Evolutionary conservation across 2,797 vertebrate species (phyloP).

Genomic region (Pygocentrus nattereri): DNA sequence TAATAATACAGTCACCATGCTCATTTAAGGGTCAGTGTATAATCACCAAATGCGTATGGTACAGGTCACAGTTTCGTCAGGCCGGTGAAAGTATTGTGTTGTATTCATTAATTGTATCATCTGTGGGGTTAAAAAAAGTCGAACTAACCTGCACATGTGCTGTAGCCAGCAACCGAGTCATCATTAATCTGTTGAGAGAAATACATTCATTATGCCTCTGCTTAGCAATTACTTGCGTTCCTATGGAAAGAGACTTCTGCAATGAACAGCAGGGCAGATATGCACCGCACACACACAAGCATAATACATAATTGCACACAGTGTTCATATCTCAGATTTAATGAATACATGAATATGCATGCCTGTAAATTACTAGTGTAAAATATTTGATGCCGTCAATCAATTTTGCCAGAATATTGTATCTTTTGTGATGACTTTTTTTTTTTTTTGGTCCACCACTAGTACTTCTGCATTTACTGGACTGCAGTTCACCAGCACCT

Average conservation of each 20-base stretch:
- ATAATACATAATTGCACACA: not conserved
- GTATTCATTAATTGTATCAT: too few relatives aligned
- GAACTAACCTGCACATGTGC: conserved; percentile 3
- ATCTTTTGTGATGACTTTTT: too few relatives aligned
- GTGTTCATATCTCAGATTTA: not conserved
- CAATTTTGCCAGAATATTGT: too few relatives aligned
- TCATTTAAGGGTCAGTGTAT: too few relatives aligned
- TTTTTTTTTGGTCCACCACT: too few relatives aligned
- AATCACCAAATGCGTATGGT: too few relatives aligned
- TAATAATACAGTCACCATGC: too few relatives aligned
- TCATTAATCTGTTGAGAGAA: not conserved
- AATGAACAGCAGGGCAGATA: not conserved
- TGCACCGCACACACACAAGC: not conserved
- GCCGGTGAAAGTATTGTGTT: not conserved
- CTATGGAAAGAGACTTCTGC: not conserved
- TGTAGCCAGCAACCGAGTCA: not conserved
- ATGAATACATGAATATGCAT: not conserved
- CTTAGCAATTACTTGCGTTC: not conserved
- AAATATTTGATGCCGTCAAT: too few relatives aligned
- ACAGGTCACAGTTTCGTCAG: too few relatives aligned
- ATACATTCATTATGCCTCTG: not conserved
- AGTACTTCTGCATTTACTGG: too few relatives aligned
- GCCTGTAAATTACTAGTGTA: too few relatives aligned
- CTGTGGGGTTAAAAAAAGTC: not conserved
- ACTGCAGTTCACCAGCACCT: too few relatives aligned